A percentile compares a stretch with the other conserved stretches of the same genome.
phyloP scores from a whole-genome alignment of 2,888 invertebrate species.

The Rotaria macrura region DNA sequence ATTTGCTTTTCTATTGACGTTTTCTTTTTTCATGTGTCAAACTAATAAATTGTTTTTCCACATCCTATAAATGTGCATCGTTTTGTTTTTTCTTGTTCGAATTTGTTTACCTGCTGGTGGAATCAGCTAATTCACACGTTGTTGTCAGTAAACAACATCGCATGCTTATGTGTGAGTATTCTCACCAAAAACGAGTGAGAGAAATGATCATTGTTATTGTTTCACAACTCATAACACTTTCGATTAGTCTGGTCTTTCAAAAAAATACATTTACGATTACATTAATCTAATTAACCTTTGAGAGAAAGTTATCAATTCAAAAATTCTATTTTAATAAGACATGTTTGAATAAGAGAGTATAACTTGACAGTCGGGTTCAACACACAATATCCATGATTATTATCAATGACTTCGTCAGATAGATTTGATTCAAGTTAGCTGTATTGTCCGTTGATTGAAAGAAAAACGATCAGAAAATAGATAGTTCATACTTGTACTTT shows the following conservation, averaged over 20 bases:
- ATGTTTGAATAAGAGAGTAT: too few relatives aligned
- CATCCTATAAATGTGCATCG: not conserved
- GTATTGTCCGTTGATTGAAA: too few relatives aligned
- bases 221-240: not conserved
- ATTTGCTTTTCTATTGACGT: not conserved
- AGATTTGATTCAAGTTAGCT: too few relatives aligned
- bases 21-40: conserved; percentile 7
- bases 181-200: not conserved
- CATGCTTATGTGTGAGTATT: not conserved
- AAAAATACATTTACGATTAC: not conserved
- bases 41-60: conserved; percentile 20
- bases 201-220: not conserved
- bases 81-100: too few relatives aligned
- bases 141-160: not conserved
- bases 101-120: conserved; percentile 4
- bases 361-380: too few relatives aligned
- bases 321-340: too few relatives aligned
- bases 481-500: too few relatives aligned
- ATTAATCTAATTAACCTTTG: not conserved
- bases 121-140: conserved; percentile 3
- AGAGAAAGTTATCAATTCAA: too few relatives aligned
- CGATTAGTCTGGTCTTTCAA: not conserved
- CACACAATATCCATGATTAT: too few relatives aligned
- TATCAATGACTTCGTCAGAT: too few relatives aligned
- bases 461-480: too few relatives aligned